Percentiles rank a stretch among this genome's conserved stretches.
phyloP scores from a whole-genome alignment of 35 echinoderm and acorn worm genomes.

The Lytechinus pictus region DNA sequence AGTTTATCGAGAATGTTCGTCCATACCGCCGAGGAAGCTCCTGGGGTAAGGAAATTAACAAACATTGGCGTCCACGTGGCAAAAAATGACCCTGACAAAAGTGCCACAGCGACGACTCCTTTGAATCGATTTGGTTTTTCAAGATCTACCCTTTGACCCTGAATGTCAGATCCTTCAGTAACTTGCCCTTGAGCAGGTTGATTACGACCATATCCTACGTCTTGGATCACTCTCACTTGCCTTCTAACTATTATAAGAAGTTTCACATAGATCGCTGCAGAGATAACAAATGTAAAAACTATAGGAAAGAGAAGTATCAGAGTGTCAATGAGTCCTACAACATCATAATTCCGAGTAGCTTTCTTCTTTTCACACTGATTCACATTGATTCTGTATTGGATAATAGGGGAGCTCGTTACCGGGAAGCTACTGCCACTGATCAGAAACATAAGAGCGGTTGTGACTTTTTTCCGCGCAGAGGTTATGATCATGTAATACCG shows the following conservation, averaged over 20 bases:
- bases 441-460: not conserved
- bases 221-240: not conserved
- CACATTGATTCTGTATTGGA: not conserved
- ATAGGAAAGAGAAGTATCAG: not conserved
- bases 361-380: not conserved
- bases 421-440: not conserved
- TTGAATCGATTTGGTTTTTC: not conserved
- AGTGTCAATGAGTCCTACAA: not conserved
- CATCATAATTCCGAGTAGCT: not conserved
- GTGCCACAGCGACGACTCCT: not conserved
- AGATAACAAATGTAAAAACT: not conserved
- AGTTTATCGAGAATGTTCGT: not conserved
- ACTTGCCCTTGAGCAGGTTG: no score
- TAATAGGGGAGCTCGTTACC: not conserved
- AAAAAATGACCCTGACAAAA: not conserved
- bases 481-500: not conserved
- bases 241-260: not conserved
- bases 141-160: not conserved
- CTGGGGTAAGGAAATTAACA: not conserved
- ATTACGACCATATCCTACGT: no score
- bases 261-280: not conserved
- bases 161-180: no score
- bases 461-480: not conserved
- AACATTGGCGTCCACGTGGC: not conserved
- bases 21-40: not conserved